Evolutionary conservation across 2,113 vertebrate species (phyloP).

Genomic region (Terrapene triunguis): DNA sequence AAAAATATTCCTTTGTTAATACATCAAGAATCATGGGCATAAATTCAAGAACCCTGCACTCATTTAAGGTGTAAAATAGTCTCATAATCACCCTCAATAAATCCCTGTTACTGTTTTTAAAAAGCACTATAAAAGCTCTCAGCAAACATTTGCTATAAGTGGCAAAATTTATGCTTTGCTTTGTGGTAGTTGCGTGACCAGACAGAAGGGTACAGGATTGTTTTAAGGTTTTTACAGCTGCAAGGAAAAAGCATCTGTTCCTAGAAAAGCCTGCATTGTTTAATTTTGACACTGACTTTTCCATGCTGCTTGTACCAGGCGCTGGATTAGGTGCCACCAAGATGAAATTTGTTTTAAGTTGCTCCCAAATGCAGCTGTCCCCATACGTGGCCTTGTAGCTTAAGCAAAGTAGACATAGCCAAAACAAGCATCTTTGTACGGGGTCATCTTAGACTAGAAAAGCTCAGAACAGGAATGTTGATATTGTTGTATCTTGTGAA

Average conservation of each 20-base stretch:
- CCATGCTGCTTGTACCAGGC: constrained; percentile 84
- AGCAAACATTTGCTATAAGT: constrained; percentile 96
- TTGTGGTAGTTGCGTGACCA: constrained; percentile 95
- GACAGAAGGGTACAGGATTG: constrained; percentile 95
- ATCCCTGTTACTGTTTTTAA: constrained; percentile 78
- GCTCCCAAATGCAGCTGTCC: constrained; percentile 85
- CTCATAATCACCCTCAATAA: constrained; percentile 65
- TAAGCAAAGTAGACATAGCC: constrained; percentile 79
- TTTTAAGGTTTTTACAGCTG: constrained; percentile 95
- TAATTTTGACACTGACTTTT: constrained; percentile 88
- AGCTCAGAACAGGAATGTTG: constrained; percentile 74
- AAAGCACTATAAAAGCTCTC: constrained; percentile 85
- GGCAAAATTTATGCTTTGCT: constrained; percentile 89
- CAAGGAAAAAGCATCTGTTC: constrained; percentile 97
- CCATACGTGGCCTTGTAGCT: constrained; percentile 76
- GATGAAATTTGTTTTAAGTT: constrained; percentile 87
- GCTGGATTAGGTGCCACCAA: constrained; percentile 87
- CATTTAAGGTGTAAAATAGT: constrained; percentile 68
- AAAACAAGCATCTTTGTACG: constrained; percentile 78
- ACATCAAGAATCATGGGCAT: constrained; percentile 20
- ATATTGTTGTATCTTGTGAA: constrained; percentile 77
- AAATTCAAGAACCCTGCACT: constrained; percentile 64
- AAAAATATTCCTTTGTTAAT: constrained; percentile 62
- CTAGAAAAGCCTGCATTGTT: constrained; percentile 87
- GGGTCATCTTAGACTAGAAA: constrained; percentile 73